Base-by-base conservation (phyloP, 2,113 vertebrate genomes). In the Tichodroma muraria region DNA sequence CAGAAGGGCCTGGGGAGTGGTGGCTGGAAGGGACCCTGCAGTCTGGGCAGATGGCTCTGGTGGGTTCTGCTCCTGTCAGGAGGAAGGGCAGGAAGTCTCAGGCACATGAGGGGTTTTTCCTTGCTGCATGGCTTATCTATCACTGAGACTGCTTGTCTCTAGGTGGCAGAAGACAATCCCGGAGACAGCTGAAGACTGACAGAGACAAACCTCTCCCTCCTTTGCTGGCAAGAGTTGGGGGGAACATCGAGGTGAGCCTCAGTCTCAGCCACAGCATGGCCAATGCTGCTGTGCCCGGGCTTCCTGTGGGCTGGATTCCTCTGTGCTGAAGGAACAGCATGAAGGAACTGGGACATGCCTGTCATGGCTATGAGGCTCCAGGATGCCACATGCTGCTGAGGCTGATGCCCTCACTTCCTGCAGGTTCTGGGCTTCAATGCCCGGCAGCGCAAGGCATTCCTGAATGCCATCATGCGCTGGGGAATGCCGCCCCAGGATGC, bases 401-500 rank as follows among this genome's bases (percentile, higher is more conserved):
- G 37, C 37, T 3, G 1, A 4, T 14, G 4, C 47, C 11, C 69
- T 42, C 0, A 2, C 22, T n/a, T 70, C 73, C 38, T 18, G 59
- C 65, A 99, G 99, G 99, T 99, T 33, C 98, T 99, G 6, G 99
- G 99, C 49, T 99, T 99, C 98, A 99, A 99, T 0, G 99, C 99
- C 38, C 98, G 99, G 2, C 99, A 99, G 97, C 98, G 99, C 90
- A 99, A 99, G 94, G 99, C 99, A 3, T 99, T 99, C 96, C 97
- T 99, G 70, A 99, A 99, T 0, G 99, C 99, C 73, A 99, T 99
- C 97, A 99, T 99, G 99, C 98, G 99, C 88, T 99, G 99, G 99
- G 99, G 99, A 15, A 99, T 99, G 99, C 99, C 99, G 0, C 99
- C 99, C 10, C 99, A 99, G 97, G 99, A 99, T 0, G 99, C 99